Conservation (phyloP, 2,797 vertebrate genomes). For the Sparus aurata region DNA sequence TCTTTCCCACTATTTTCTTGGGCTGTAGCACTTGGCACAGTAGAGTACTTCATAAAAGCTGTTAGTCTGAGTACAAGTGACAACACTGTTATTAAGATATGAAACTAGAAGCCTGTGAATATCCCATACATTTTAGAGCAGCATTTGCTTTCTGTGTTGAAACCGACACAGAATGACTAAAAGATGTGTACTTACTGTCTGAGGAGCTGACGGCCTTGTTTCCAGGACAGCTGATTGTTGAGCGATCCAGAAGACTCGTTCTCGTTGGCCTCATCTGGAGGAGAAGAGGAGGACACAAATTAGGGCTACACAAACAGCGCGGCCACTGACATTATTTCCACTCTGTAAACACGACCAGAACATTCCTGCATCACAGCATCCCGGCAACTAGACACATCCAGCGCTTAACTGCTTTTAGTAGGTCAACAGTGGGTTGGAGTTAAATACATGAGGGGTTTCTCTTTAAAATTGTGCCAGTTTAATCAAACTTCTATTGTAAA, state of each 20-base stretch:
- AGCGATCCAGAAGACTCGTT: slow-evolving; percentile 91
- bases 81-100: slow-evolving; percentile 21
- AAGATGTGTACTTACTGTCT: slow-evolving; percentile 91
- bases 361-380: slow-evolving; percentile 68
- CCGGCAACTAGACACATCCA: slow-evolving; percentile 52
- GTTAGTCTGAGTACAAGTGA: slow-evolving; percentile 12
- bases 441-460: slow-evolving; percentile 17
- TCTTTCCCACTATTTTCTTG: slow-evolving; percentile 41
- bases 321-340: slow-evolving; percentile 59
- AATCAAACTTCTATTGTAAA: slow-evolving; percentile 1
- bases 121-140: slow-evolving; percentile 1
- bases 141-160: slow-evolving; percentile 38
- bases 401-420: slow-evolving; percentile 15
- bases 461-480: slow-evolving; percentile 5
- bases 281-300: slow-evolving; percentile 72
- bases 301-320: slow-evolving; percentile 58
- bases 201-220: slow-evolving; percentile 97
- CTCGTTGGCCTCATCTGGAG: slow-evolving; percentile 96
- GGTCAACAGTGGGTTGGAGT: slow-evolving; percentile 32
- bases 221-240: slow-evolving; percentile 99
- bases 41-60: background rate
- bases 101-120: slow-evolving; percentile 3
- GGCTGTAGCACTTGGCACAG: background rate
- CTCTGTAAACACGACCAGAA: slow-evolving; percentile 63
- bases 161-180: background rate